Evolutionary conservation across 2,797 vertebrate species (phyloP).

Genomic region (Emys orbicularis): DNA sequence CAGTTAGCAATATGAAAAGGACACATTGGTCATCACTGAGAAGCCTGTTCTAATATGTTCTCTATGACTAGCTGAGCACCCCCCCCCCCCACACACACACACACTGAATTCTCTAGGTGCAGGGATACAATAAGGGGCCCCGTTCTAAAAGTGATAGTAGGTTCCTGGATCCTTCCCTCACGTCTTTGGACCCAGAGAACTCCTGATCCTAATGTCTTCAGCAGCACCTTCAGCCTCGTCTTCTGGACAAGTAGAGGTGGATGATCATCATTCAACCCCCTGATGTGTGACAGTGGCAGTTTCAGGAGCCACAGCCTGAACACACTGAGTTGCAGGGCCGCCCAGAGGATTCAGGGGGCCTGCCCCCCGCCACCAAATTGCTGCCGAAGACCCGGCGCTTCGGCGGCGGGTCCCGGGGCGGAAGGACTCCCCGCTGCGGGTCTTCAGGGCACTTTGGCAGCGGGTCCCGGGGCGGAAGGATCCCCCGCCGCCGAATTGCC

Average conservation of each 20-base stretch:
- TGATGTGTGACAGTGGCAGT: neutral
- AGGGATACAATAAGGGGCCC: rapidly evolving
- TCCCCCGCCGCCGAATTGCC: too few relatives aligned
- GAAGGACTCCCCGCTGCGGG: too few relatives aligned
- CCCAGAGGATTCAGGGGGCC: too few relatives aligned
- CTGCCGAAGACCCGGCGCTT: too few relatives aligned
- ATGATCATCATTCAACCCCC: neutral
- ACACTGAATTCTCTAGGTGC: neutral
- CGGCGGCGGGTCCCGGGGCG: too few relatives aligned
- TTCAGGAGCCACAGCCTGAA: neutral
- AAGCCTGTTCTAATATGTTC: neutral
- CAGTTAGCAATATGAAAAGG: neutral
- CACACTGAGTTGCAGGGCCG: neutral
- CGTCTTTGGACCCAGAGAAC: conserved; percentile 5
- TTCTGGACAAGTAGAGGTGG: neutral
- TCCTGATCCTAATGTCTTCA: neutral
- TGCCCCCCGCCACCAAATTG: too few relatives aligned
- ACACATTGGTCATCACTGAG: neutral
- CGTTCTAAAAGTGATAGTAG: neutral
- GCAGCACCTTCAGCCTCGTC: neutral
- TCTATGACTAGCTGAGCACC: neutral
- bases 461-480: too few relatives aligned
- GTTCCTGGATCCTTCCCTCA: conserved; percentile 21
- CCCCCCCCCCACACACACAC: rapidly evolving
- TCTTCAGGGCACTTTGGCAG: too few relatives aligned